Conservation (phyloP, 2,113 vertebrate species). For the Clinocottus analis region DNA sequence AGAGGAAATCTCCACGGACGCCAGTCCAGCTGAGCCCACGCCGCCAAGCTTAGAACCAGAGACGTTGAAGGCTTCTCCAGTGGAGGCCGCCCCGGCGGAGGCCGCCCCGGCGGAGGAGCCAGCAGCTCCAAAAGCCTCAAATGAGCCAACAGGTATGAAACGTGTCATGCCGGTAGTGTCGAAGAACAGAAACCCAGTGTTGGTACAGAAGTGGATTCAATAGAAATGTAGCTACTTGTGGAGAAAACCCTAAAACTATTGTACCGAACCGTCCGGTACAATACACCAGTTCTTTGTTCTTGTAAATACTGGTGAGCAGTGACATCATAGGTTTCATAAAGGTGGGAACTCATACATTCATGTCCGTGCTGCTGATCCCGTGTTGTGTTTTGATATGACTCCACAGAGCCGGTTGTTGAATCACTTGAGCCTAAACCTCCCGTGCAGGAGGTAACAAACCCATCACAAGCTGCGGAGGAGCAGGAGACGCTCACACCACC, state of each 20-base stretch:
- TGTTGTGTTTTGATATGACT: not conserved
- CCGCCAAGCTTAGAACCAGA: conserved; percentile 10
- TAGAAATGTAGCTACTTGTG: not conserved
- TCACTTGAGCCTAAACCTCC: conserved; percentile 6
- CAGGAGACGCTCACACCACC: conserved; percentile 31
- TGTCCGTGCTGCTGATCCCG: not conserved
- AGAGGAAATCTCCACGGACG: not conserved
- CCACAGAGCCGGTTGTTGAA: conserved; percentile 38
- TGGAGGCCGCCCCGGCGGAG: conserved; percentile 12
- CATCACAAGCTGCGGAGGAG: not conserved
- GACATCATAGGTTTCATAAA: not conserved
- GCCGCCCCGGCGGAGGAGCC: not conserved
- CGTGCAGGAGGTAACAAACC: conserved; percentile 5
- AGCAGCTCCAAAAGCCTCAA: conserved; percentile 14
- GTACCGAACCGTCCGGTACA: not conserved
- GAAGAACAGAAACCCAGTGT: not conserved
- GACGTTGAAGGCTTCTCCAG: not conserved
- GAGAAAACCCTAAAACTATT: not conserved
- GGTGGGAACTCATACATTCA: not conserved
- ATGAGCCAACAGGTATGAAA: conserved; percentile 53
- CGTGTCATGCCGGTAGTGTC: not conserved
- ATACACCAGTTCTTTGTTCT: not conserved
- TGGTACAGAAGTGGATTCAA: not conserved
- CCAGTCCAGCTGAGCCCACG: not conserved
- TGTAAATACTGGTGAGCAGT: no score